Percentiles rank a stretch among this genome's conserved stretches.
Conservation (phyloP, 2,888 invertebrate species). For the Lasioglossum morio region DNA sequence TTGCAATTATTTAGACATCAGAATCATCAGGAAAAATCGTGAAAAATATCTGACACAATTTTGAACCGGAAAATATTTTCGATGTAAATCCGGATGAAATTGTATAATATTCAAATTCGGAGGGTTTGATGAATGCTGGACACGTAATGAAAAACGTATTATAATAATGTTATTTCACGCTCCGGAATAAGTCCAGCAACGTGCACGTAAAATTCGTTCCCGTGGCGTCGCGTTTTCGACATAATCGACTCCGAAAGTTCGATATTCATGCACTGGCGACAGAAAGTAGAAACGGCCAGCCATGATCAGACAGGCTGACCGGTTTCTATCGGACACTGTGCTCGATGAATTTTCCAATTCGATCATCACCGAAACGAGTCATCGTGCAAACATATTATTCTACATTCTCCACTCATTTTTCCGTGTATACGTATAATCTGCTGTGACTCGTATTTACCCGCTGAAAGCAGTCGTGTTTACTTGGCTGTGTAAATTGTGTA, state of each 20-base stretch:
- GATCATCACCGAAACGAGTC: not conserved
- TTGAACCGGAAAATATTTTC: no score
- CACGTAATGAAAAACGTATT: not conserved
- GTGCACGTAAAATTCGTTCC: not conserved
- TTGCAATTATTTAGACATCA: not conserved
- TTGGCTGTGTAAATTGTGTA: not conserved
- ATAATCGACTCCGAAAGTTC: slow-evolving; percentile 8
- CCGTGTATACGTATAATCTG: not conserved
- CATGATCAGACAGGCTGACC: not conserved
- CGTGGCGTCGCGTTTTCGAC: not conserved
- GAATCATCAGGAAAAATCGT: not conserved
- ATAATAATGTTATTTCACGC: slow-evolving; percentile 2
- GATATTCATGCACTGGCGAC: slow-evolving; percentile 6
- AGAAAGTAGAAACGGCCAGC: slow-evolving; percentile 1
- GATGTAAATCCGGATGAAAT: not conserved
- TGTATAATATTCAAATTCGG: not conserved
- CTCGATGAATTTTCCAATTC: not conserved
- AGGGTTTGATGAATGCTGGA: not conserved
- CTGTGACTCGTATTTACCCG: not conserved
- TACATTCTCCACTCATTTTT: not conserved
- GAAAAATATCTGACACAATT: not conserved
- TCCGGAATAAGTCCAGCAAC: not conserved
- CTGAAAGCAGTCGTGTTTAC: slow-evolving; percentile 2
- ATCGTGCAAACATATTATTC: not conserved
- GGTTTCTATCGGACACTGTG: not conserved